Percentiles rank a stretch among this genome's conserved stretches.
These are phyloP conservation scores for Anolis apletophallus DNA, from an alignment of 2,797 vertebrate species.

Conservation along the genomic window DNA sequence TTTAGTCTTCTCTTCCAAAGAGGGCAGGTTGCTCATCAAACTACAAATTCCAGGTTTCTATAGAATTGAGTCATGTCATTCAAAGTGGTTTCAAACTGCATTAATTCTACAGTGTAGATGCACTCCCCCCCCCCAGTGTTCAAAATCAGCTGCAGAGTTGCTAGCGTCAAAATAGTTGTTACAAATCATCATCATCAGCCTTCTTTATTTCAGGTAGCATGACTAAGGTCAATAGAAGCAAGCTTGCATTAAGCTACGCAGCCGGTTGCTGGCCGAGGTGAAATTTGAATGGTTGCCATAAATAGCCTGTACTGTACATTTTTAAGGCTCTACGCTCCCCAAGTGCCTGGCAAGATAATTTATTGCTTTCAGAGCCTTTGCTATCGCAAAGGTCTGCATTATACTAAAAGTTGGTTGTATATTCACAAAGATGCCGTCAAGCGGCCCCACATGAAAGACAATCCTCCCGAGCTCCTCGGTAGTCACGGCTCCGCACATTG, in stretches of 20 bases:
- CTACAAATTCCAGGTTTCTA: no score
- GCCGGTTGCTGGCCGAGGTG: neutral
- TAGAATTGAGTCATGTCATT: no score
- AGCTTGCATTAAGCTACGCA: neutral
- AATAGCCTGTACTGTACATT: neutral
- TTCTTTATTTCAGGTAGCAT: neutral
- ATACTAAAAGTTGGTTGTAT: constrained; percentile 63
- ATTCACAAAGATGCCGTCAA: constrained; percentile 71
- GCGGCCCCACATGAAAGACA: constrained; percentile 64
- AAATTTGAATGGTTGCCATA: neutral
- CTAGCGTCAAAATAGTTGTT: no score
- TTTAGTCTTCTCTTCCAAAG: no score
- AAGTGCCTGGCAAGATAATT: neutral
- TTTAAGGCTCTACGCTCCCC: neutral
- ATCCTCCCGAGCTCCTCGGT: constrained; percentile 58
- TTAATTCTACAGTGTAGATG: no score
- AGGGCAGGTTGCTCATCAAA: no score
- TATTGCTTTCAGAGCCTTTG: constrained; percentile 62
- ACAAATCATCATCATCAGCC: neutral
- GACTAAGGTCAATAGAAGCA: neutral
- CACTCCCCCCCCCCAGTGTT: no score
- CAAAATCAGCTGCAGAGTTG: no score
- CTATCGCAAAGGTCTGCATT: constrained; percentile 65
- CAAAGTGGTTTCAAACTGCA: no score
- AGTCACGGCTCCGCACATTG: constrained; percentile 54